Evolutionary conservation across 2,113 vertebrate species (phyloP).

Genomic region (Ellobius talpinus): DNA sequence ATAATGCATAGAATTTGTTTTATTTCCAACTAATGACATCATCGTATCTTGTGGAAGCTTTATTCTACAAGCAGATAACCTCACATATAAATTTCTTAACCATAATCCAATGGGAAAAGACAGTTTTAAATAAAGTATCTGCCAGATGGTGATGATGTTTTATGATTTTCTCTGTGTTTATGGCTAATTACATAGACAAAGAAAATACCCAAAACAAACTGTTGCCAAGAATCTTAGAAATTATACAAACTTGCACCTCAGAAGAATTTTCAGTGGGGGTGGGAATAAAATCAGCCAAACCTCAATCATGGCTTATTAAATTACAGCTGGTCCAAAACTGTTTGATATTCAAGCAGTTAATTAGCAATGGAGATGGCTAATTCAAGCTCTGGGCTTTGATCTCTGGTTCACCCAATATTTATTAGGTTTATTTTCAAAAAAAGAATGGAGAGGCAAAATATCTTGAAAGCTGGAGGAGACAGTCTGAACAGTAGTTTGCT

Average conservation of each 20-base stretch:
- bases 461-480: slow-evolving; percentile 87
- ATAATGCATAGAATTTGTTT: not conserved
- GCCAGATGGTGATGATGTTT: slow-evolving; percentile 14
- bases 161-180: slow-evolving; percentile 44
- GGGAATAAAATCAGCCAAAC: slow-evolving; percentile 61
- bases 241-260: slow-evolving; percentile 73
- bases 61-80: not conserved
- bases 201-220: slow-evolving; percentile 46
- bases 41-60: not conserved
- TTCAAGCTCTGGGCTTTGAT: slow-evolving; percentile 84
- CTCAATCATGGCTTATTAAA: slow-evolving; percentile 82
- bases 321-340: slow-evolving; percentile 83
- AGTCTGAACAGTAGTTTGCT: slow-evolving; percentile 91
- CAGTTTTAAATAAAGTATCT: not conserved
- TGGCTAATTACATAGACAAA: slow-evolving; percentile 68
- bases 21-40: slow-evolving; percentile 18
- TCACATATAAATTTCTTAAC: not conserved
- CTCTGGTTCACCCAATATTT: slow-evolving; percentile 87
- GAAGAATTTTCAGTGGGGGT: slow-evolving; percentile 79
- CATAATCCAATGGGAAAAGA: slow-evolving; percentile 34
- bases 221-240: slow-evolving; percentile 67
- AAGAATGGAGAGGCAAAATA: slow-evolving; percentile 81
- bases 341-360: slow-evolving; percentile 86
- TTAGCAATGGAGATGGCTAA: slow-evolving; percentile 81
- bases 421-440: slow-evolving; percentile 79